Conservation (phyloP, 2,888 invertebrate genomes). For the Chironomus tentans region DNA sequence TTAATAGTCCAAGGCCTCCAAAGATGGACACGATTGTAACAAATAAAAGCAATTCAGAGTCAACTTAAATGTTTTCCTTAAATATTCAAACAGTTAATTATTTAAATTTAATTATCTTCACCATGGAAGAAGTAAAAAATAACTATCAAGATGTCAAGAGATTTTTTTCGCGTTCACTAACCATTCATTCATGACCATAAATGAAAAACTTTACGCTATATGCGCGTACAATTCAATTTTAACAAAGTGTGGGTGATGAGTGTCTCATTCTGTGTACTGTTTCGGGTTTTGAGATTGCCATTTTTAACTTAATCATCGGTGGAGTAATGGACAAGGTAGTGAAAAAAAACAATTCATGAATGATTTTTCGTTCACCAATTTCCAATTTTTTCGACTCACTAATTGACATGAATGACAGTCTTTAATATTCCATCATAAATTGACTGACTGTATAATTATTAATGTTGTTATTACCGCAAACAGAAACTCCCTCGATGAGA, state of each 20-base stretch:
- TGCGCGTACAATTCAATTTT: background rate
- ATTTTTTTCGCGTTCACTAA: background rate
- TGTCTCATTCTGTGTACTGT: background rate
- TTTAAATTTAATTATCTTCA: constrained; percentile 20
- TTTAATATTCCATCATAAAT: background rate
- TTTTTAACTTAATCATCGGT: background rate
- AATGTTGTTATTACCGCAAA: too few species aligned
- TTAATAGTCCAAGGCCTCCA: background rate
- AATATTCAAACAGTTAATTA: constrained; percentile 17
- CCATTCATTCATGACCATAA: constrained; percentile 7
- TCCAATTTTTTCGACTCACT: background rate
- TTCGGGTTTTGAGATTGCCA: background rate
- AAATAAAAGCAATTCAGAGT: background rate
- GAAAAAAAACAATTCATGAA: too few species aligned
- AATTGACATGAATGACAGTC: constrained; percentile 18
- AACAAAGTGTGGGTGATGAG: constrained; percentile 19
- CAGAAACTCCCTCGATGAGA: background rate
- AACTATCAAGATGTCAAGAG: constrained; percentile 20
- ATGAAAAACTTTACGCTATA: background rate
- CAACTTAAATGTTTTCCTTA: background rate
- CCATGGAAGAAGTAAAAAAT: background rate
- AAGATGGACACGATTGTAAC: background rate
- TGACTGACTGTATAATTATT: background rate
- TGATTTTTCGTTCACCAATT: constrained; percentile 17
- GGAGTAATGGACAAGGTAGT: background rate